Conservation (phyloP, 2,888 invertebrate species). For the Phorcus lineatus region DNA sequence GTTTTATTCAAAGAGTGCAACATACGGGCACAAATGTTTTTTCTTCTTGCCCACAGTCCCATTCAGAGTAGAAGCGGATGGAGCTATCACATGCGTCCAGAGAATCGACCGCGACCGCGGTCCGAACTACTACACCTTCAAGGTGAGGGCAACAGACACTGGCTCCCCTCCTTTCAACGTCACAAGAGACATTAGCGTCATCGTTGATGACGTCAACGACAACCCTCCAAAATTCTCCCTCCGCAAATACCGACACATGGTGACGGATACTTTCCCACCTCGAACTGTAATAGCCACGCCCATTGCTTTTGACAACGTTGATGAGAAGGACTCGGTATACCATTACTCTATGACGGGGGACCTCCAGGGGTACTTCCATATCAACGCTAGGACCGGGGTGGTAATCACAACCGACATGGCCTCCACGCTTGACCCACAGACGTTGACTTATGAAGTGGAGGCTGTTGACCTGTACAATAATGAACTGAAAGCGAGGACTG, state of each 20-base stretch:
- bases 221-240: conserved; percentile 48
- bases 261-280: conserved; percentile 39
- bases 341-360: conserved; percentile 37
- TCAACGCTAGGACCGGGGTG: conserved; percentile 38
- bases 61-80: conserved; percentile 40
- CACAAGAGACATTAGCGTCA: conserved; percentile 38
- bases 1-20: too few species aligned
- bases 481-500: conserved; percentile 26
- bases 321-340: conserved; percentile 41
- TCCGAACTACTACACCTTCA: conserved; percentile 36
- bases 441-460: conserved; percentile 25
- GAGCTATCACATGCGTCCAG: conserved; percentile 36
- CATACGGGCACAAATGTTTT: too few species aligned
- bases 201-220: conserved; percentile 50
- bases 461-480: conserved; percentile 33
- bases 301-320: conserved; percentile 47
- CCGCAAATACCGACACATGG: conserved; percentile 39
- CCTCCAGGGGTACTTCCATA: conserved; percentile 37
- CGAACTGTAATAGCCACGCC: conserved; percentile 47
- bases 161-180: conserved; percentile 39
- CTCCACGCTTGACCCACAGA: conserved; percentile 19
- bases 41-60: conserved; percentile 39
- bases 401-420: conserved; percentile 36
- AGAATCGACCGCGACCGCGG: conserved; percentile 44
- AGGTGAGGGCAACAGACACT: conserved; percentile 38